These are phyloP conservation scores for Deilephila elpenor DNA, from an alignment of 2,888 invertebrate species.

Conservation along the genomic window DNA sequence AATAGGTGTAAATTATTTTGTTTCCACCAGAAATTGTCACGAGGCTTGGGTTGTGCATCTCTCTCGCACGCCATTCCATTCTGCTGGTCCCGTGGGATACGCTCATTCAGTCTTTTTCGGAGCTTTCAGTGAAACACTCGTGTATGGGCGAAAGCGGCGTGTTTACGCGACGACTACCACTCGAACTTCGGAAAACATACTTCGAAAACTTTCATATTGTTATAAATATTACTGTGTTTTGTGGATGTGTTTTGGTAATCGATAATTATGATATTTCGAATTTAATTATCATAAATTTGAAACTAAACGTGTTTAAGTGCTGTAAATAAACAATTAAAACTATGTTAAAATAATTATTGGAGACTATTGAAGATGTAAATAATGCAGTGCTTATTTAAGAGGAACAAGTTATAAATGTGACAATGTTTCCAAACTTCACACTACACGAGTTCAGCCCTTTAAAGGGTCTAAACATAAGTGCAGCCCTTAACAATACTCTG, in stretches of 20 bases:
- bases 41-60: background rate
- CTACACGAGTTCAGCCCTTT: conserved; percentile 36
- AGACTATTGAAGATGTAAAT: background rate
- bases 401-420: background rate
- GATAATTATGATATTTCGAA: background rate
- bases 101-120: conserved; percentile 52
- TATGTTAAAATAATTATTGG: too few relatives aligned
- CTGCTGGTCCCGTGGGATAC: conserved; percentile 39
- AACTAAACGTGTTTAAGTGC: background rate
- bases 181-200: background rate
- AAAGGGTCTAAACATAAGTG: conserved; percentile 40
- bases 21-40: background rate
- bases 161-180: conserved; percentile 32
- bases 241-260: background rate
- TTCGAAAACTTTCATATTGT: background rate
- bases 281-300: background rate
- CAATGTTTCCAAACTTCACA: conserved; percentile 42
- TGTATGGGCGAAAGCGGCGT: conserved; percentile 39
- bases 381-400: background rate
- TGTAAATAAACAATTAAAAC: background rate
- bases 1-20: background rate
- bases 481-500: conserved; percentile 52
- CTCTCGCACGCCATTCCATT: conserved; percentile 12
- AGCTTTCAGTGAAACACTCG: conserved; percentile 47
- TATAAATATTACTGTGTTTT: background rate